phyloP scores from a whole-genome alignment of 2,113 vertebrate species.

The Alligator mississippiensis region DNA sequence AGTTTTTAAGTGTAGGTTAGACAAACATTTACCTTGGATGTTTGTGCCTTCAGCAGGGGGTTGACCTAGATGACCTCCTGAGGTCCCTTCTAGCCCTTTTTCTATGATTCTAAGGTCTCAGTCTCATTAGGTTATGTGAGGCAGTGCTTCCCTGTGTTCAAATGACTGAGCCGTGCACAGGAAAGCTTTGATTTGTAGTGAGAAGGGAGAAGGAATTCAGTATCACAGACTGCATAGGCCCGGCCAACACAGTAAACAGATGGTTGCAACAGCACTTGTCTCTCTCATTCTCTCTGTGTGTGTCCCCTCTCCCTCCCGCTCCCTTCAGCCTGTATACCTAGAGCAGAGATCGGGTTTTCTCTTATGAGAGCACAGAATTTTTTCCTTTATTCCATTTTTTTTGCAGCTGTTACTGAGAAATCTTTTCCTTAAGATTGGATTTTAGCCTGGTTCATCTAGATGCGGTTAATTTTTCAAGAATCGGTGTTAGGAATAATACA shows the following conservation, averaged over 20 bases:
- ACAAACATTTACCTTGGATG: no score
- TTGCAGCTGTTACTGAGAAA: not conserved
- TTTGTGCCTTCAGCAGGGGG: no score
- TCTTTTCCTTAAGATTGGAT: not conserved
- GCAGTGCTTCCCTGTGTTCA: not conserved
- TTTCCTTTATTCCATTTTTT: not conserved
- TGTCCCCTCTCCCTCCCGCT: not conserved
- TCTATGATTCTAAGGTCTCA: not conserved
- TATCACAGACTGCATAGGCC: not conserved
- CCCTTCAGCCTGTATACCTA: no score
- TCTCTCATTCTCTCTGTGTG: not conserved
- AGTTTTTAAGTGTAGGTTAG: no score
- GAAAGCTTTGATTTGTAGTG: not conserved
- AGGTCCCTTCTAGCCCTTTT: no score
- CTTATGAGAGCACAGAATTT: not conserved
- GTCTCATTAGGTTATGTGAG: not conserved
- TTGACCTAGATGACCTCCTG: no score
- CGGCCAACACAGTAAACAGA: not conserved
- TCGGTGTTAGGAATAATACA: not conserved
- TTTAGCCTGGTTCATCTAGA: not conserved
- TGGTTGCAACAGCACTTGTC: not conserved
- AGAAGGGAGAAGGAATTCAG: not conserved
- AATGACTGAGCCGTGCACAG: not conserved
- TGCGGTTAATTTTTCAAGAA: accelerated
- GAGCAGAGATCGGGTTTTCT: not conserved